Evolutionary conservation across 2,113 vertebrate species (phyloP).

Genomic region (Gavia stellata): DNA sequence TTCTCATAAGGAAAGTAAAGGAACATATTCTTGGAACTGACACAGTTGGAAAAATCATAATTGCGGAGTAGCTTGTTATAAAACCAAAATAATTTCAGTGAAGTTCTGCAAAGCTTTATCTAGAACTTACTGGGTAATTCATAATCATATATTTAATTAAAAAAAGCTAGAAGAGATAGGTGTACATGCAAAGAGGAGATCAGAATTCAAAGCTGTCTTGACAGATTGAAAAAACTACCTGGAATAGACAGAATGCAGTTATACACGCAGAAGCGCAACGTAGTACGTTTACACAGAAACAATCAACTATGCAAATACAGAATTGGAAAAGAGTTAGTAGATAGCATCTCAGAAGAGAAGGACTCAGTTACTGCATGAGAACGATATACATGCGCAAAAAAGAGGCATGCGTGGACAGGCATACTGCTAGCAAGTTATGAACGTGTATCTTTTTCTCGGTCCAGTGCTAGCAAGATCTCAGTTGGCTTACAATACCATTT

Average conservation of each 20-base stretch:
- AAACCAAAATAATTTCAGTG: neutral
- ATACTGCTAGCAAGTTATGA: neutral
- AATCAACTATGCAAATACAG: neutral
- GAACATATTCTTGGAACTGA: neutral
- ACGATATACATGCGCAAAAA: neutral
- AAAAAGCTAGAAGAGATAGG: neutral
- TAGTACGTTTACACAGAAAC: neutral
- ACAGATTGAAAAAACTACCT: neutral
- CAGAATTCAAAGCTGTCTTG: neutral
- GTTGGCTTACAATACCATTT: neutral
- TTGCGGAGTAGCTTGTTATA: neutral
- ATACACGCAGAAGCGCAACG: neutral
- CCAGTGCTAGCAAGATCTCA: neutral
- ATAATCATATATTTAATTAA: neutral
- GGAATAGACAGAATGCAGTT: neutral
- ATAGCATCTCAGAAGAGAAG: neutral
- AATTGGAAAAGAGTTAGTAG: neutral
- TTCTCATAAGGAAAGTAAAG: neutral
- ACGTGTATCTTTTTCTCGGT: neutral
- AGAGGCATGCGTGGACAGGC: neutral
- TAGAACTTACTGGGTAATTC: neutral
- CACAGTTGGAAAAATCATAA: neutral
- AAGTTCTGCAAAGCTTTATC: neutral
- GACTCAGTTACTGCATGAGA: neutral
- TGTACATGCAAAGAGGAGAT: neutral